Evolutionary conservation across 2,888 invertebrate genomes (phyloP), one percentile per base, ranked within the genome.

Genomic region (Iselma pallidipennis): DNA sequence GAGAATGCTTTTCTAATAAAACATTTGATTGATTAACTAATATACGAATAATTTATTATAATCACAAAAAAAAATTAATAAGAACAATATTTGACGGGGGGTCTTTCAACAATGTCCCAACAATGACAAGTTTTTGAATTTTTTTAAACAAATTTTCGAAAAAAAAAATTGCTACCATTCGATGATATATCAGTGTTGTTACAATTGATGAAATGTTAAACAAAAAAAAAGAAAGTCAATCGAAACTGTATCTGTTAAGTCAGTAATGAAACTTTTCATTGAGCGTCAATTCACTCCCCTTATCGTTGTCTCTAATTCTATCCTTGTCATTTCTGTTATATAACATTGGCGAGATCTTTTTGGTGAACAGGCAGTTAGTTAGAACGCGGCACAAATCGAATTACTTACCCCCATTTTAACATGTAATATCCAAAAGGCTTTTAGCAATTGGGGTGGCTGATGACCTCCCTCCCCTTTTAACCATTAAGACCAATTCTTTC

Each of bases 351-450:
- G 42, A 42, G 42, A 42, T 42, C 42, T 42, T 42, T 42, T 42
- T 42, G 42, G 73, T 71, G 70, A 74, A 72, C 69, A 64, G 72
- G 63, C 63, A 57, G 63, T 64, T 64, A 64, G 63, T 64, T 64
- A 60, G 63, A 64, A 64, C 71, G 70, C 74, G 72, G 75, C 74
- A 77, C 76, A 80, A 82, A 82, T 82, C 81, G 80, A 80, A 81
- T 81, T 81, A 82, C 79, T 81, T 80, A 81, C 81, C 81, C 82
- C 78, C 79, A 80, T 81, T 82, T 82, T 80, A 81, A 81, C 81
- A 81, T 81, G 80, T 81, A 81, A 82, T 82, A 81, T 81, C 80
- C 78, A 78, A 81, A 81, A 81, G 81, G 80, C 82, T 82, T 81
- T 82, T 81, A 81, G 81, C 78, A 75, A 74, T 78, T n/a, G 77